A percentile compares a stretch with the other conserved stretches of the same genome.
Conservation (phyloP, 2,113 vertebrate genomes). For the Heterotis niloticus region DNA sequence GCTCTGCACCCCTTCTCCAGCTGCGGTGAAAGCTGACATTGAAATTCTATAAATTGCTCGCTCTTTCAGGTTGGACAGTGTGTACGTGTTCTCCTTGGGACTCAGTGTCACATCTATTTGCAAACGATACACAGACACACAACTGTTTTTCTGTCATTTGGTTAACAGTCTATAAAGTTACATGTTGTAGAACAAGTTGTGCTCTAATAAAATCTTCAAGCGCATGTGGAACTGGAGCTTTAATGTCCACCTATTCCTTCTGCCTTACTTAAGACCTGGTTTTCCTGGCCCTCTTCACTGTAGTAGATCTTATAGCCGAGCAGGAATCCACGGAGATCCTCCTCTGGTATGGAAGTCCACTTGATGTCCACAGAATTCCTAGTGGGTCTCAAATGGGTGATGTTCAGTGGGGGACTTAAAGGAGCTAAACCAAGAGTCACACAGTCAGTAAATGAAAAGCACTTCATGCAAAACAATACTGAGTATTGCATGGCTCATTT, state of each 20-base stretch:
- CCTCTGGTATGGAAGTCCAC: constrained; percentile 64
- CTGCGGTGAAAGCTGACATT: constrained; percentile 67
- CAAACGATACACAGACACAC: not conserved
- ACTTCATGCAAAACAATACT: not conserved
- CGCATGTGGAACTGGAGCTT: too few relatives aligned
- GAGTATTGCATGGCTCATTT: not conserved
- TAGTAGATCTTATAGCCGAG: constrained; percentile 66
- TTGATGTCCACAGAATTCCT: constrained; percentile 58
- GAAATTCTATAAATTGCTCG: constrained; percentile 56
- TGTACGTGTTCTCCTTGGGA: constrained; percentile 44
- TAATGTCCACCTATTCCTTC: too few relatives aligned
- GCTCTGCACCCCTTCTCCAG: constrained; percentile 63
- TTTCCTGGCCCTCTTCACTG: constrained; percentile 29
- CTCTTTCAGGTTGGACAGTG: constrained; percentile 50
- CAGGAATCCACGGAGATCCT: constrained; percentile 69
- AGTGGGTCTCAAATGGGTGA: constrained; percentile 56
- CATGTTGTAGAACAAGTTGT: too few relatives aligned
- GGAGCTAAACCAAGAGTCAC: constrained; percentile 58
- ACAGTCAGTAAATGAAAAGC: not conserved
- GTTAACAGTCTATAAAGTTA: too few relatives aligned
- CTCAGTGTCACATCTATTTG: constrained; percentile 60
- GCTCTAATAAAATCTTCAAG: too few relatives aligned
- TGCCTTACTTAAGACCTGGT: constrained; percentile 43
- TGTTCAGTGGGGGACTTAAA: constrained; percentile 56
- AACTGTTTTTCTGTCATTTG: not conserved